Conservation (phyloP, 1,140 invertebrate species). For the Euglossa dilemma region DNA sequence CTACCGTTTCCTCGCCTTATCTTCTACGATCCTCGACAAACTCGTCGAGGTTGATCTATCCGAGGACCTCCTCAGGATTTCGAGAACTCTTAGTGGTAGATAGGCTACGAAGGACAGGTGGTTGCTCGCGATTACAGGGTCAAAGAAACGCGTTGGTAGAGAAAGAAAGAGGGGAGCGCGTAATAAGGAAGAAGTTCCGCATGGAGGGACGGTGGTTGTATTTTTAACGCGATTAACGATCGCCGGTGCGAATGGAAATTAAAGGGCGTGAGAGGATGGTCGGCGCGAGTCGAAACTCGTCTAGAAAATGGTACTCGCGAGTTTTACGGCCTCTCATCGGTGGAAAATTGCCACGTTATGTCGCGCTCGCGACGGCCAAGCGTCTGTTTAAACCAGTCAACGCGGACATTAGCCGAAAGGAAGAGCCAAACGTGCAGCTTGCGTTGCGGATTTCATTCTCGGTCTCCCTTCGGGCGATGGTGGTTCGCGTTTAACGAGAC, state of each 20-base stretch:
- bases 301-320: not conserved
- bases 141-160: too few species aligned
- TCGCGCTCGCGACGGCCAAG: not conserved
- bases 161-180: too few species aligned
- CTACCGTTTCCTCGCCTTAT: not conserved
- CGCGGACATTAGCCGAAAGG: not conserved
- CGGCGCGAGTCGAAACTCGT: slow-evolving; percentile 28
- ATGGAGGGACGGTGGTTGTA: too few species aligned
- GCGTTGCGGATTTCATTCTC: slow-evolving; percentile 22
- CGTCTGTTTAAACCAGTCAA: slow-evolving; percentile 4
- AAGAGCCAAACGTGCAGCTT: too few species aligned
- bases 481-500: slow-evolving; percentile 40
- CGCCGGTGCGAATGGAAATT: not conserved
- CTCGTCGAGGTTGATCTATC: too few species aligned
- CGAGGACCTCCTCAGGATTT: too few species aligned
- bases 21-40: too few species aligned
- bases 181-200: too few species aligned
- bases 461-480: not conserved
- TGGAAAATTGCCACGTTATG: slow-evolving; percentile 31
- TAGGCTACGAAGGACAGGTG: too few species aligned
- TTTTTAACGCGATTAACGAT: not conserved
- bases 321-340: slow-evolving; percentile 34
- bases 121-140: too few species aligned
- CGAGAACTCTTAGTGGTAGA: too few species aligned
- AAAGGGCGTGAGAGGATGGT: not conserved